A percentile compares a stretch with the other conserved stretches of the same genome.
Conservation (phyloP, 2,888 invertebrate genomes). For the Thera obeliscata region DNA sequence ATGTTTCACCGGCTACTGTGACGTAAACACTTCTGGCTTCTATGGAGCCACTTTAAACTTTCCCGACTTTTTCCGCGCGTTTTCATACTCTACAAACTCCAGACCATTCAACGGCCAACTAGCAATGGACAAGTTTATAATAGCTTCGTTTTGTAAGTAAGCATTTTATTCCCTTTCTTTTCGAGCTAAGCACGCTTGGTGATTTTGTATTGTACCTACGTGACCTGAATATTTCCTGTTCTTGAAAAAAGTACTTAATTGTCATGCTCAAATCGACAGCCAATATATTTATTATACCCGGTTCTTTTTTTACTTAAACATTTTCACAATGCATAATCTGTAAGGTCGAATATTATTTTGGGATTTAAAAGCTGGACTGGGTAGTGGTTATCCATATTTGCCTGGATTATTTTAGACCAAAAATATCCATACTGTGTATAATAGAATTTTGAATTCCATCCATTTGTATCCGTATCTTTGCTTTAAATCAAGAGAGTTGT, state of each 20-base stretch:
- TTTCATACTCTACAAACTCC: slow-evolving; percentile 47
- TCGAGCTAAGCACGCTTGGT: slow-evolving; percentile 24
- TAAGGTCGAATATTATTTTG: too few relatives aligned
- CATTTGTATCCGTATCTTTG: slow-evolving; percentile 14
- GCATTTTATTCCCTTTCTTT: slow-evolving; percentile 35
- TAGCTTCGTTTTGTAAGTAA: slow-evolving; percentile 44
- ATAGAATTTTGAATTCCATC: slow-evolving; percentile 8
- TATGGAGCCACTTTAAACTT: slow-evolving; percentile 60
- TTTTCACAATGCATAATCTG: neutral
- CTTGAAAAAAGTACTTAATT: slow-evolving; percentile 21
- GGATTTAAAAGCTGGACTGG: too few relatives aligned
- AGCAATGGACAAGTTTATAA: slow-evolving; percentile 49
- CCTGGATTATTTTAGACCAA: too few relatives aligned
- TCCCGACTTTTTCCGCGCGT: slow-evolving; percentile 51
- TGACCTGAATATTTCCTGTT: slow-evolving; percentile 20
- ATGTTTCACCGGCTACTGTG: slow-evolving; percentile 53
- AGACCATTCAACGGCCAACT: slow-evolving; percentile 47
- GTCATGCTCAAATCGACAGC: neutral
- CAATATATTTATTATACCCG: too few relatives aligned
- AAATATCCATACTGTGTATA: neutral
- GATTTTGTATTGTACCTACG: slow-evolving; percentile 26
- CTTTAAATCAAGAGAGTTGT: slow-evolving; percentile 31
- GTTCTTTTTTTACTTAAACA: neutral
- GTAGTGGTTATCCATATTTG: too few relatives aligned
- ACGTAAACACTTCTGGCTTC: slow-evolving; percentile 53